Evolutionary conservation across 2,888 invertebrate species (phyloP), one percentile per base, ranked within the genome.

Genomic region (Eupelmus urozonus): DNA sequence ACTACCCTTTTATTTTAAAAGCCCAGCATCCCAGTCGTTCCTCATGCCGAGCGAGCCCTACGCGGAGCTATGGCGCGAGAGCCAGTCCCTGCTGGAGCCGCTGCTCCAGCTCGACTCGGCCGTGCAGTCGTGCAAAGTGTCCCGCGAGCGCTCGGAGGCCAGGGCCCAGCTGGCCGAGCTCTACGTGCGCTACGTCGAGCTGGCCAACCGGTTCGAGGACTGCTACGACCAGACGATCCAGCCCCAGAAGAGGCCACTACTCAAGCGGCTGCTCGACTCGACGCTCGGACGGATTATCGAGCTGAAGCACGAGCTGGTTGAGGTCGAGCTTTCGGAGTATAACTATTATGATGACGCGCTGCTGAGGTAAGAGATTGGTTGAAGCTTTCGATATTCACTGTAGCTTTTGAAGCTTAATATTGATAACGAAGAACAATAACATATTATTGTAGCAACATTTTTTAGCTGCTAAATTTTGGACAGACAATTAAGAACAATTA

Each of bases 181-280:
- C 67, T 96, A 97, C 87, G 91, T 96, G 1, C 93, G 95, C 84
- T 98, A 98, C 86, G 95, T 97, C 4, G 91, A 94, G 27, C 92
- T 96, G 0, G 92, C 95, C 25, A 93, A 95, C 81, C 93, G 93
- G 83, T 88, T 98, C 9, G 95, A 96, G 84, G 91, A 93, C 74
- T 95, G 96, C 79, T 96, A 97, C 84, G 98, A 98, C 85, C 97
- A 97, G 91, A 92, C 97, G 84, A 91, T 97, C 51, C 98, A 98
- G 88, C 98, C 98, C 0, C 98, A 98, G 88, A 98, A 98, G 88
- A 92, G 97, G 40, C 88, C 94, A 65, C 91, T 98, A n/a, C 92
- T 98, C 0, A 92, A 93, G 80, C 92, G 94, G 81, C 87, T 96
- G 1, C 87, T 97, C 1, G 96, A 97, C 85, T 92, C 94, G 0